Conservation (phyloP, 2,888 invertebrate species). For the Creontiades dilutus region DNA sequence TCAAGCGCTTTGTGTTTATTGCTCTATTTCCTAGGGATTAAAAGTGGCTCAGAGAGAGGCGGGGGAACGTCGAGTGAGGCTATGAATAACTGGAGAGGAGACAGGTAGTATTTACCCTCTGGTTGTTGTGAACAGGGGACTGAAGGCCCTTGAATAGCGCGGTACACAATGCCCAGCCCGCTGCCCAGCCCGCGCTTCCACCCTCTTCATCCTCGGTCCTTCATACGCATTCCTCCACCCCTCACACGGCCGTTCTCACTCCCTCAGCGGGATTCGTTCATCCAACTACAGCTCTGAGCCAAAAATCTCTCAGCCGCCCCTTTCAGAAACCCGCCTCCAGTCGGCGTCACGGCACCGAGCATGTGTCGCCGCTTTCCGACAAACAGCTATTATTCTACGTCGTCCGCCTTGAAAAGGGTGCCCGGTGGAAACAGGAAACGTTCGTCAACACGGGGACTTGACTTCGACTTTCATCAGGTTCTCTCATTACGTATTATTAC, state of each 20-base stretch:
- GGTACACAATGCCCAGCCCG: neutral
- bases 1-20: neutral
- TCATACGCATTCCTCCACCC: too few species aligned
- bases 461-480: neutral
- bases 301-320: slow-evolving; percentile 2
- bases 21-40: neutral
- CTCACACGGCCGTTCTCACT: neutral
- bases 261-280: neutral
- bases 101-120: slow-evolving; percentile 42
- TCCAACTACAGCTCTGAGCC: neutral
- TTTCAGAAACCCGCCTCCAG: slow-evolving; percentile 12
- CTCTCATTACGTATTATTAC: neutral
- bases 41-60: neutral
- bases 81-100: slow-evolving; percentile 14
- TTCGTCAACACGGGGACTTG: neutral
- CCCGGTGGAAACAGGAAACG: neutral
- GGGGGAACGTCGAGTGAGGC: neutral
- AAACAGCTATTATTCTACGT: slow-evolving; percentile 27
- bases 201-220: neutral
- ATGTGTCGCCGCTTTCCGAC: slow-evolving; percentile 25
- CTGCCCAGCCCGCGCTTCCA: neutral
- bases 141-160: slow-evolving; percentile 24
- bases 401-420: neutral
- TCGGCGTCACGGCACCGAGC: slow-evolving; percentile 19
- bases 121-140: slow-evolving; percentile 32